Evolutionary conservation across 2,888 invertebrate species (phyloP), one percentile per base, ranked within the genome.

Genomic region (Dryococelus australis): DNA sequence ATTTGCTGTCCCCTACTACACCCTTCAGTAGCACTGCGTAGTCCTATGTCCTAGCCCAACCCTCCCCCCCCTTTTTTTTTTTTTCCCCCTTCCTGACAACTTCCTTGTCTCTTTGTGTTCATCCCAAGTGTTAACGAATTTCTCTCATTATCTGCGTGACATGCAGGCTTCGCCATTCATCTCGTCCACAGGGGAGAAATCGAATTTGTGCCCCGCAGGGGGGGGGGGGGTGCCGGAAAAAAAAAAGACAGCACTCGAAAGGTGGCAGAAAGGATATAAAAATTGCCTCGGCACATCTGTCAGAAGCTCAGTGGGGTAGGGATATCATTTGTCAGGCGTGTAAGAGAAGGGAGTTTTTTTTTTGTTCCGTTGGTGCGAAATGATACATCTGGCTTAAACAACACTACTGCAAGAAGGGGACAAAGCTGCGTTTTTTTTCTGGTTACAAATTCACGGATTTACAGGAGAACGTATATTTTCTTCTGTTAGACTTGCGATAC

Each of bases 271-370:
- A 65, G 65, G 65, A 65, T 65, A 65, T 65, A 65, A 65, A 65
- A 65, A 65, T 65, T 24, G 65, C 65, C 65, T 65, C 65, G 24
- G 65, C n/a, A 65, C 65, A 65, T 65, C 65, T 65, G 65, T 65
- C 65, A 24, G 65, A 65, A 65, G 65, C 65, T 0, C 65, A 65
- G 65, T 9, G 65, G 65, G 65, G 65, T 65, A 65, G 65, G 24
- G 65, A 65, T 65, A 65, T 65, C 65, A 65, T 65, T 65, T 65
- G 65, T 65, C 65, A 65, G 65, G 20, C 65, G 65, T 65, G 65
- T 65, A 65, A 65, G 65, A 65, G 65, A 8, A 65, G 65, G 65
- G 65, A n/a, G 65, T 10, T 65, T 65, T 65, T 65, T 65, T 35
- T 65, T n/a, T n/a, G 24, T n/a, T n/a, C 65, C 65, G 24, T 24